Conservation (phyloP, 2,888 invertebrate genomes). For the Drosophila incognita region DNA sequence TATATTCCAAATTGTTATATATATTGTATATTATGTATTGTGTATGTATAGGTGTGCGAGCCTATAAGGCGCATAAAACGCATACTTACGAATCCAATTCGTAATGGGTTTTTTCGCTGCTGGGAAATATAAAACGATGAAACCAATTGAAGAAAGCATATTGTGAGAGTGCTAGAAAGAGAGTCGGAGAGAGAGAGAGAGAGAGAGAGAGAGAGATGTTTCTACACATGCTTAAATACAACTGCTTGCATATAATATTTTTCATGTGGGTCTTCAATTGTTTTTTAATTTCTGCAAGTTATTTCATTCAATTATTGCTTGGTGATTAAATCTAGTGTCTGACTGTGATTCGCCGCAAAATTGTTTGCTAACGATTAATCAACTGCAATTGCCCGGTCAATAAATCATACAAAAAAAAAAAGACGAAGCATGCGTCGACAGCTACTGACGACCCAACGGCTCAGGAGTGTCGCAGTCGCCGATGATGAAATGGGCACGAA, state of each 20-base stretch:
- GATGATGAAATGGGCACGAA: constrained; percentile 72
- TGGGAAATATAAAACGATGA: background rate
- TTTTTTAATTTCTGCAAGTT: background rate
- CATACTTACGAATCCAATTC: background rate
- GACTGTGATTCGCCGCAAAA: constrained; percentile 40
- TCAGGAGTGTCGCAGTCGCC: constrained; percentile 32
- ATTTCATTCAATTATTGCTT: background rate
- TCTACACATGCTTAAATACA: background rate
- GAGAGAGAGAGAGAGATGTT: background rate
- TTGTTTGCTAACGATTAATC: constrained; percentile 61
- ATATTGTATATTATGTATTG: background rate
- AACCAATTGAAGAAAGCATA: too few relatives aligned
- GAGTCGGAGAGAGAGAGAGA: background rate
- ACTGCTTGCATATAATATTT: background rate
- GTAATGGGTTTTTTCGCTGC: background rate
- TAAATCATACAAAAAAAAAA: constrained; percentile 57
- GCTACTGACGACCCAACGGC: constrained; percentile 64
- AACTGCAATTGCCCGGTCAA: constrained; percentile 50
- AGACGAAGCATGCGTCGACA: constrained; percentile 61
- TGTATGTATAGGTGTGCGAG: too few relatives aligned
- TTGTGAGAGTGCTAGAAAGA: background rate
- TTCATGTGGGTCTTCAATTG: background rate
- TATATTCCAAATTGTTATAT: background rate
- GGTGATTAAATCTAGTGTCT: constrained; percentile 12
- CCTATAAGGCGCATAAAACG: too few relatives aligned